A percentile compares a stretch with the other conserved stretches of the same genome.
These are phyloP conservation scores for Hyles euphorbiae DNA, from an alignment of 1,140 invertebrate species.

Conservation along the genomic window DNA sequence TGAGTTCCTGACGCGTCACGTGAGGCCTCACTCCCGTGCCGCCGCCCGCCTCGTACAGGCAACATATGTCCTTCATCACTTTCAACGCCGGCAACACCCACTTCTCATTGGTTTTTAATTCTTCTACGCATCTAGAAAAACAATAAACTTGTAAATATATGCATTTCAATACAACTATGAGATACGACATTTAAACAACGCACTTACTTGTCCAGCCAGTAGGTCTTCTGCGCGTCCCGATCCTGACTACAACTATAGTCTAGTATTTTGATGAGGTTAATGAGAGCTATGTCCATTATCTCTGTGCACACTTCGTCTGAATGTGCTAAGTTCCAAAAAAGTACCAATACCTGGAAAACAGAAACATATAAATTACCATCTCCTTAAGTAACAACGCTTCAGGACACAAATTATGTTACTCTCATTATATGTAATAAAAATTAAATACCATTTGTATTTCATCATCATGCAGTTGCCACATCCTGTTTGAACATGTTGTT, in stretches of 20 bases:
- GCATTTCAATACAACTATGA: not conserved
- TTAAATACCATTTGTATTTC: no score
- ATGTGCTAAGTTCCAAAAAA: constrained; percentile 98
- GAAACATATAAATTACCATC: not conserved
- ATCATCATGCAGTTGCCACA: no score
- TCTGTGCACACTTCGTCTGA: constrained; percentile 97
- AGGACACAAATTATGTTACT: no score
- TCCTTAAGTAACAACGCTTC: not conserved
- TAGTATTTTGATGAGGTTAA: constrained; percentile 97
- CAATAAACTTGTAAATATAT: constrained; percentile 1
- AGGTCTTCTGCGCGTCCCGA: constrained; percentile 95
- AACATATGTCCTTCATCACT: constrained; percentile 97
- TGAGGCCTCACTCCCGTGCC: constrained; percentile 77
- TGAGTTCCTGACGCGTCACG: constrained; percentile 82
- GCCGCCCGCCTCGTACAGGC: constrained; percentile 90
- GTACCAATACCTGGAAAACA: constrained; percentile 86
- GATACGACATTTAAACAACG: constrained; percentile 1
- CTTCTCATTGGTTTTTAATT: constrained; percentile 90
- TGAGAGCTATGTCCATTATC: constrained; percentile 97
- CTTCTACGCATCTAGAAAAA: constrained; percentile 87
- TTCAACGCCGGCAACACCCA: constrained; percentile 97
- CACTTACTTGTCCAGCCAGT: constrained; percentile 90
- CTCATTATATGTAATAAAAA: no score
- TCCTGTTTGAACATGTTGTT: no score
- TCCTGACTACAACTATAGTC: constrained; percentile 98